Percentiles rank a stretch among this genome's conserved stretches.
phyloP scores from a whole-genome alignment of 2,888 invertebrate species.

The Eretmocerus hayati region DNA sequence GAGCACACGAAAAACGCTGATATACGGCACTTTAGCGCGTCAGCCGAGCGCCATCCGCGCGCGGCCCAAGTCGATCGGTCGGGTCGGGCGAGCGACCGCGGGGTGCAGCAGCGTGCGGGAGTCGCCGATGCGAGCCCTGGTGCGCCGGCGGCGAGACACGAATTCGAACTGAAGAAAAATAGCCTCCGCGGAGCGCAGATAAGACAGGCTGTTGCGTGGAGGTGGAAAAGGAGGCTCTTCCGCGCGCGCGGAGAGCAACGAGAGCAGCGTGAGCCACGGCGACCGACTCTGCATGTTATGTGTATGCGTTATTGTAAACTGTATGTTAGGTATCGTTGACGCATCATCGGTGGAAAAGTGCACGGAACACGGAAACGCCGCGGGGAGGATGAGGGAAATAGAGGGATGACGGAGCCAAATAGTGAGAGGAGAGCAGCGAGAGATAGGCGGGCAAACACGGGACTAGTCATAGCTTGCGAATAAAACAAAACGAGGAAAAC shows the following conservation, averaged over 20 bases:
- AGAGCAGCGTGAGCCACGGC: too few species aligned
- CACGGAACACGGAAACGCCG: neutral
- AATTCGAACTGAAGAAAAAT: constrained; percentile 25
- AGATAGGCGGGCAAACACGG: too few species aligned
- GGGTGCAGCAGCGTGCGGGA: too few species aligned
- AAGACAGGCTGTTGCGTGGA: constrained; percentile 16
- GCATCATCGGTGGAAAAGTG: neutral
- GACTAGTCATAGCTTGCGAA: too few species aligned
- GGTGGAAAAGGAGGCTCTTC: constrained; percentile 23
- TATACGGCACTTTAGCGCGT: too few species aligned
- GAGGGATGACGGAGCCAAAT: constrained; percentile 9
- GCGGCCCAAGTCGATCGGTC: neutral
- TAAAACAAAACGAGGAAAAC: too few species aligned
- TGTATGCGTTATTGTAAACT: too few species aligned
- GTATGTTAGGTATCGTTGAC: neutral
- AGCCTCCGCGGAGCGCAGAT: constrained; percentile 14
- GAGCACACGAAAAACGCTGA: too few species aligned
- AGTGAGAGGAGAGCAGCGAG: constrained; percentile 4
- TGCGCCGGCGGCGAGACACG: constrained; percentile 22
- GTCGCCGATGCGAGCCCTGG: constrained; percentile 9
- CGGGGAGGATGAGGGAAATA: constrained; percentile 1
- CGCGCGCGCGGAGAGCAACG: too few species aligned
- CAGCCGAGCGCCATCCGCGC: constrained; percentile 4
- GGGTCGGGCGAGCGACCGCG: neutral
- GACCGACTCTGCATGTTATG: too few species aligned